Base-by-base conservation (phyloP, 2,797 vertebrate species). In the Rousettus madagascariensis region DNA sequence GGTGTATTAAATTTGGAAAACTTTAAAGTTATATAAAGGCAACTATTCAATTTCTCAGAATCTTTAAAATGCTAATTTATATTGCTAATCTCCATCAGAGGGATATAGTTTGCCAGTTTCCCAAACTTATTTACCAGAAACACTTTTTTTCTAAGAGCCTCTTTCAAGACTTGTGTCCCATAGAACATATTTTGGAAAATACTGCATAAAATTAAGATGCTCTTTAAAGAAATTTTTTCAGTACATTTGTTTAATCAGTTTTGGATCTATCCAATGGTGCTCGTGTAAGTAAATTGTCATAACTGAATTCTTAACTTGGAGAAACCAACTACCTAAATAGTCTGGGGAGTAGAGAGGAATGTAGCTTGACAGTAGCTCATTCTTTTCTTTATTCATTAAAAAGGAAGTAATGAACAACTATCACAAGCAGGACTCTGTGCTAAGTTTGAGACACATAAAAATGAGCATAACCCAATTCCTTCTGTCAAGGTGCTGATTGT, bases 61-160 rank as follows among this genome's bases (percentile, higher is more conserved):
- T n/a, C 9, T 59, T 89, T 61, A 84, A 65, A 51, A 68, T 86
- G 33, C 41, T 30, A 38, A 80, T 33, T 57, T 51, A 51, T 6
- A 9, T 22, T 16, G 24, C 61, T 69, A 68, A 30, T 75, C 26
- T 89, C 24, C 80, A 61, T 86, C 20, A 61, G 16, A 36, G 36
- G 16, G 22, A 46, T 68, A 9, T 12, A 80, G 28, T 51, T 24
- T 53, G 24, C 8, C 24, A 51, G 49, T 65, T 90, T 49, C 43
- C 43, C 43, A 92, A 63, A 92, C n/a, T 63, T 71, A 43, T 26
- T 66, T 93, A 74, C 8, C 65, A 69, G 41, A 88, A 95, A 88
- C 16, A 71, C 7, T 51, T 57, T 69, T 82, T 66, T 74, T n/a
- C 66, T 63, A 87, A 69, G 65, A 80, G 15, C 5, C 46, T 72